Percentiles rank a stretch among this genome's conserved stretches.
Conservation (phyloP, 2,113 vertebrate genomes). For the Hippolais icterina region DNA sequence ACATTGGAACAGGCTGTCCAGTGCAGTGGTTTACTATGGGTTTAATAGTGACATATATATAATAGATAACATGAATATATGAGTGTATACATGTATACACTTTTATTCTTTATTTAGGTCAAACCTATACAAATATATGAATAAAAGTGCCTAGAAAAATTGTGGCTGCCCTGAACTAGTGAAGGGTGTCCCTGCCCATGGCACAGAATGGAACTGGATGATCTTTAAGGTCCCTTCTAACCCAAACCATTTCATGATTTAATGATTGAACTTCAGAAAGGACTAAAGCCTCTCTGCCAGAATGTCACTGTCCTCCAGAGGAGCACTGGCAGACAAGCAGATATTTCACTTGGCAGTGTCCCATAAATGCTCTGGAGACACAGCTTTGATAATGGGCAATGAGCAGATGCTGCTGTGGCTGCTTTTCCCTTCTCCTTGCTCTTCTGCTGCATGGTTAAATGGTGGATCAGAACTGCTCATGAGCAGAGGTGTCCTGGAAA, state of each 20-base stretch:
- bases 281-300: not conserved
- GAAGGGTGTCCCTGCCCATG: not conserved
- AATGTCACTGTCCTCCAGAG: not conserved
- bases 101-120: no score
- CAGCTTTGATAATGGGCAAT: not conserved
- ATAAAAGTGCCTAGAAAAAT: not conserved
- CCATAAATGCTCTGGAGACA: not conserved
- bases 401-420: not conserved
- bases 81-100: not conserved
- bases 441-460: not conserved
- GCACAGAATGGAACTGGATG: not conserved
- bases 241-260: not conserved
- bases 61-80: no score
- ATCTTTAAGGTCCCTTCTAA: not conserved
- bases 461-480: not conserved
- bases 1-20: not conserved
- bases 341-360: not conserved
- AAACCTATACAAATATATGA: not conserved
- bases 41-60: not conserved
- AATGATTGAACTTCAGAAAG: not conserved
- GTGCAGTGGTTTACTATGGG: not conserved
- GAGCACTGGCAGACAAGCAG: not conserved
- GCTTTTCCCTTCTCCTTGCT: not conserved
- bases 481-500: not conserved
- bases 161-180: not conserved